Base-by-base conservation (phyloP, 1,140 invertebrate species). In the Harpegnathos saltator region DNA sequence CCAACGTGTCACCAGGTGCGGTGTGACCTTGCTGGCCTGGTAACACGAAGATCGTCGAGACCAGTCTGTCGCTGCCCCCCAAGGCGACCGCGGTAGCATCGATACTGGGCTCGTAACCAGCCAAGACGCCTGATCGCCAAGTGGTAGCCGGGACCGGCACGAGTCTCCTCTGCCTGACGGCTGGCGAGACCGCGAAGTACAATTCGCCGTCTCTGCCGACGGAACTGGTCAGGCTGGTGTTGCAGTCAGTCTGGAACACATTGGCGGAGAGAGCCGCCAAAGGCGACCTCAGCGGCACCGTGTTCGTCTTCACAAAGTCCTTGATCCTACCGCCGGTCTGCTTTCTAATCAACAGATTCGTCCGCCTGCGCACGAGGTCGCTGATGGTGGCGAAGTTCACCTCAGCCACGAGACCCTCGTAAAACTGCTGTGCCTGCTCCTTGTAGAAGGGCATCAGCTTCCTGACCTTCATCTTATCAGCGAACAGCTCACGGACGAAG, bases 391-490 rank as follows among this genome's bases (percentile, higher is more conserved):
- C 97, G 89, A 98, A 98, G 80, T 97, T 97, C 0, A 97, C 96
- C 92, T 98, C 97, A 89, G 97, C 97, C 0, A 98, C 97, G 77
- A 97, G 96, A 0, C 97, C 97, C 80, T 97, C 97, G 89, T 98
- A 98, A 87, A 98, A 97, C 82, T 97, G 97, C 85, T 97, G 97
- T 0, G 96, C 97, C 87, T 97, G 95, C 89, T 98, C 97, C 90
- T 98, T 98, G 90, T 97, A 98, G 93, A 98, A 98, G 9, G 97
- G 97, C 85, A 98, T 93, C 1, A 98, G 94, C 92, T 96, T 97
- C 0, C 97, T 97, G 3, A 93, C 90, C 89, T 97, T 98, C 17
- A 94, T 94, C 85, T 96, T 96, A 89, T 98, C 97, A 84, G 97
- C 97, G 85, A 97, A 98, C 0, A 98, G 93, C 89, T 97, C 96